Evolutionary conservation across 2,797 vertebrate species (phyloP), one percentile per base, ranked within the genome.

Genomic region (Sparus aurata): DNA sequence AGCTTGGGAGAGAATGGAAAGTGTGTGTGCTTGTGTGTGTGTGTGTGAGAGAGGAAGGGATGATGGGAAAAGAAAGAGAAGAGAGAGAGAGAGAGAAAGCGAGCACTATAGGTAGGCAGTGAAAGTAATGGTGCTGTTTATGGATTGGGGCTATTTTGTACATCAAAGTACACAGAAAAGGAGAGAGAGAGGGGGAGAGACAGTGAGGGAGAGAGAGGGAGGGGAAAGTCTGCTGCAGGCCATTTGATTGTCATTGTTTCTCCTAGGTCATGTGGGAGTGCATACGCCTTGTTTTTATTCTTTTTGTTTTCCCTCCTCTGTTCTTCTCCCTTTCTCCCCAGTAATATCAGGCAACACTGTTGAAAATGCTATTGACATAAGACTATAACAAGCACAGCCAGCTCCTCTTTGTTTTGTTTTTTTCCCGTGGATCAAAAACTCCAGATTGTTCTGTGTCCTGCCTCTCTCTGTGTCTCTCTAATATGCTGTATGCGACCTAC

Each of bases 231-330:
- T 88, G 92, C 91, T 91, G 87, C 90, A 85, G 93, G 92, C 89
- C 92, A 91, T 94, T 93, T 93, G 85, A 92, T 93, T 94, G 92
- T 93, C 94, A 92, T 94, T 93, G 92, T 91, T 94, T 93, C 90
- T 93, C 91, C 83, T 83, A 82, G 92, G 92, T 93, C 91, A 92
- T 84, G 84, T 90, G 90, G 91, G 92, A 92, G 88, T 84, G 87
- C 87, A 86, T 49, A 79, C n/a, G 87, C 85, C 86, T 89, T 90
- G 79, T 89, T 93, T 92, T 93, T 90, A 85, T 84, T 83, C 83
- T 88, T 91, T 90, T 90, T 90, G 74, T 89, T 90, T 89, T 79
- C 69, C 63, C 82, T 88, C 82, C 38, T 85, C 78, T 89, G 79
- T 90, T 90, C 85, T 38, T 38, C 85, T 38, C 8, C 78, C 80